These are phyloP conservation scores for Calcarius lapponicus DNA, from an alignment of 2,797 vertebrate genomes.

Conservation along the genomic window DNA sequence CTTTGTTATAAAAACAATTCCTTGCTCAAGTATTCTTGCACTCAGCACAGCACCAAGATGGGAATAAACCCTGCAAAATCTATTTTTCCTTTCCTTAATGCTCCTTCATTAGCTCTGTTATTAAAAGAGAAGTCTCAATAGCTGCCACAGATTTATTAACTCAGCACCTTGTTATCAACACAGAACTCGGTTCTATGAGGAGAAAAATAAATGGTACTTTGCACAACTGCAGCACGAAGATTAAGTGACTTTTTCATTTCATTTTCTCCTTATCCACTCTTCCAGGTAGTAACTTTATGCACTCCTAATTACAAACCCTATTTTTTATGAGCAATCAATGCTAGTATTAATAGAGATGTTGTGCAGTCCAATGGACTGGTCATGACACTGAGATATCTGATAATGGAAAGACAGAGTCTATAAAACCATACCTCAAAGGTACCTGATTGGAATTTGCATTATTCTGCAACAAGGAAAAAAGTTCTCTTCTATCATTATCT, in stretches of 20 bases:
- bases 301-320: constrained; percentile 64
- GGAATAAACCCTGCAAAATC: constrained; percentile 48
- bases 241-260: constrained; percentile 70
- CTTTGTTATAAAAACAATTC: not conserved
- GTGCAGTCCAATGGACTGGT: constrained; percentile 36
- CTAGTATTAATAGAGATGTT: constrained; percentile 51
- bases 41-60: not conserved
- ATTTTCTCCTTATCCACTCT: constrained; percentile 67
- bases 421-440: constrained; percentile 39
- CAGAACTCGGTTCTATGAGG: constrained; percentile 55
- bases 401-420: constrained; percentile 47
- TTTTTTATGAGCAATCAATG: constrained; percentile 68
- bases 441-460: constrained; percentile 44
- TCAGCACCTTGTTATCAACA: constrained; percentile 65
- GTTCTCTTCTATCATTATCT: not conserved
- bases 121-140: constrained; percentile 69
- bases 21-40: not conserved
- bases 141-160: constrained; percentile 72
- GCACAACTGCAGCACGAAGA: constrained; percentile 55
- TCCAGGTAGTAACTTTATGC: constrained; percentile 53
- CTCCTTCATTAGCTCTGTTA: constrained; percentile 65
- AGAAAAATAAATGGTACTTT: constrained; percentile 69
- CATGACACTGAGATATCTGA: constrained; percentile 44
- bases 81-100: constrained; percentile 54
- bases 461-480: not conserved